Evolutionary conservation across 1,140 invertebrate genomes (phyloP).

Genomic region (Ectropis grisescens): DNA sequence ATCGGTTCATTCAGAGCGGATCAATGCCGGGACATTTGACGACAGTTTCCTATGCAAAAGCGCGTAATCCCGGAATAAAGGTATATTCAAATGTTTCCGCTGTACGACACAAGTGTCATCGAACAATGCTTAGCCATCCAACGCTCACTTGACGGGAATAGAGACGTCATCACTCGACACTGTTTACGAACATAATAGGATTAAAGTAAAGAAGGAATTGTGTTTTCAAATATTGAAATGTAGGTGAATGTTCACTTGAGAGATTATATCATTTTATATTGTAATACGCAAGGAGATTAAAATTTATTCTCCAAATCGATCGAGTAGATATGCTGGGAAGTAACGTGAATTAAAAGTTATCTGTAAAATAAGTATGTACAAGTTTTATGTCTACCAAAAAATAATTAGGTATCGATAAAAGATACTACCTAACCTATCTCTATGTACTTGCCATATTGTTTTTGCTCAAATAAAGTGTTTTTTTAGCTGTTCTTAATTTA

Average conservation of each 20-base stretch:
- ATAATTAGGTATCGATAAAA: too few species aligned
- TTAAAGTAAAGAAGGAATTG: slow-evolving; percentile 36
- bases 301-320: too few species aligned
- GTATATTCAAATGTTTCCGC: slow-evolving; percentile 46
- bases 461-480: too few species aligned
- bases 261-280: background rate
- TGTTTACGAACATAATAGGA: slow-evolving; percentile 54
- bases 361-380: too few species aligned
- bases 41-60: slow-evolving; percentile 59
- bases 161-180: slow-evolving; percentile 31
- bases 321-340: too few species aligned
- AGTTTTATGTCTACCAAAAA: too few species aligned
- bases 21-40: slow-evolving; percentile 41
- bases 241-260: slow-evolving; percentile 12
- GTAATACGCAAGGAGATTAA: too few species aligned
- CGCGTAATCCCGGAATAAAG: slow-evolving; percentile 56
- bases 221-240: slow-evolving; percentile 30
- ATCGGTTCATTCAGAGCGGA: slow-evolving; percentile 20
- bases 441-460: too few species aligned
- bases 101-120: slow-evolving; percentile 23
- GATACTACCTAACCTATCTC: too few species aligned
- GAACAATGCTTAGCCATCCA: slow-evolving; percentile 27
- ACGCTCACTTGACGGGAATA: slow-evolving; percentile 44
- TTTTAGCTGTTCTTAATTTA: too few species aligned
- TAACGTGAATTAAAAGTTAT: too few species aligned